Conservation (phyloP, 2,888 invertebrate genomes). For the Drosophila melanocephala region DNA sequence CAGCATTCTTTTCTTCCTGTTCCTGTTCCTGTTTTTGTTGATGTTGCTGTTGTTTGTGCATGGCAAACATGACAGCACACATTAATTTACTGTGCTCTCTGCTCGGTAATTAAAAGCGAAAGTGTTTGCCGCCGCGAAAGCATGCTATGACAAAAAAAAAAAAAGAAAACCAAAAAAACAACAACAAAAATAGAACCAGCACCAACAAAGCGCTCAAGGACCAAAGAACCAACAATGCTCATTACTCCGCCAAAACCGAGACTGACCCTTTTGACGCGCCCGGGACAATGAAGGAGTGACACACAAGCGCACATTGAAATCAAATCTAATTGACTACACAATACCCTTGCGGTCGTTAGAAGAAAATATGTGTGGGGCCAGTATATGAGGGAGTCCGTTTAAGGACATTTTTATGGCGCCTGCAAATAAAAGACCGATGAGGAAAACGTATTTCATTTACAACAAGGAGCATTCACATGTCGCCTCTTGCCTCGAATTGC, state of each 20-base stretch:
- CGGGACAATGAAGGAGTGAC: slow-evolving; percentile 34
- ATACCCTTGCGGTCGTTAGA: slow-evolving; percentile 26
- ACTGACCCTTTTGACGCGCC: slow-evolving; percentile 56
- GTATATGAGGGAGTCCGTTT: background rate
- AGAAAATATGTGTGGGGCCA: background rate
- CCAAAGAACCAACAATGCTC: slow-evolving; percentile 42
- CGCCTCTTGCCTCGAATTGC: background rate
- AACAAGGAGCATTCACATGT: background rate
- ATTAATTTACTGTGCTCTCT: slow-evolving; percentile 68
- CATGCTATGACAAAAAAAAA: slow-evolving; percentile 37
- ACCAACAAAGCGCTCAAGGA: slow-evolving; percentile 13
- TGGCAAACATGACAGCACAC: slow-evolving; percentile 78
- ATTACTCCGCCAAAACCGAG: slow-evolving; percentile 36
- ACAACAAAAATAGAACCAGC: background rate
- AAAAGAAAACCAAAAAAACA: slow-evolving; percentile 10
- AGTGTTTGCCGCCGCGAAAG: slow-evolving; percentile 69
- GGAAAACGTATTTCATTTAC: background rate
- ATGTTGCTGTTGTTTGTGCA: slow-evolving; percentile 36
- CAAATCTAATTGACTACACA: slow-evolving; percentile 37
- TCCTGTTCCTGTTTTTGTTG: slow-evolving; percentile 13
- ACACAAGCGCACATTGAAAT: slow-evolving; percentile 13
- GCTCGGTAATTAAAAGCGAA: slow-evolving; percentile 76
- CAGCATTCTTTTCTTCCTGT: slow-evolving; percentile 45
- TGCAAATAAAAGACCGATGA: background rate
- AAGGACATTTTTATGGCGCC: background rate